phyloP scores from a whole-genome alignment of 2,888 invertebrate species.

The Microctonus hyperodae region DNA sequence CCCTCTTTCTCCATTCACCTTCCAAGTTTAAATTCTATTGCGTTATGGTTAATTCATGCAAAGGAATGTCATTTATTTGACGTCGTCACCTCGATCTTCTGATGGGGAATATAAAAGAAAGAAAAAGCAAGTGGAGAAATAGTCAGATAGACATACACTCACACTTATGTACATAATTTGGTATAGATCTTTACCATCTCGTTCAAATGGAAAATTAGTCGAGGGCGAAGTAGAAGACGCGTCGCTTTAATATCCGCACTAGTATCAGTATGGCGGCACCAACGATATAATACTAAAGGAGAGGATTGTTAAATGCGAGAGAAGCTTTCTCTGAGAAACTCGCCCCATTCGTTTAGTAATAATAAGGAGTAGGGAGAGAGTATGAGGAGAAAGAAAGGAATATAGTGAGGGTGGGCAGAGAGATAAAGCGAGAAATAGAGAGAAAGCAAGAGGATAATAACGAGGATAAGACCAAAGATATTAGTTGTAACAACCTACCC shows the following conservation, averaged over 20 bases:
- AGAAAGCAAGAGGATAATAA: conserved; percentile 48
- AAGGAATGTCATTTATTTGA: conserved; percentile 11
- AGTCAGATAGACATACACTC: background rate
- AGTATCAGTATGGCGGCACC: conserved; percentile 35
- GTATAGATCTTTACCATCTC: conserved; percentile 26
- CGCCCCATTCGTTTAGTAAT: background rate
- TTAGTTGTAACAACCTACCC: conserved; percentile 55
- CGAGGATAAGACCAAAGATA: conserved; percentile 60
- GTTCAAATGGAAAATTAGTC: conserved; percentile 49
- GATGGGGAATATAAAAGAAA: conserved; percentile 20
- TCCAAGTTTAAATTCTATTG: no score
- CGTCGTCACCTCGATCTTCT: conserved; percentile 7
- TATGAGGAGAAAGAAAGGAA: conserved; percentile 30
- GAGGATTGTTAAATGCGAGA: conserved; percentile 37
- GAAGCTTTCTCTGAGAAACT: conserved; percentile 23
- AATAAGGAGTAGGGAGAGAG: background rate
- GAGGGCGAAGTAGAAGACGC: conserved; percentile 48
- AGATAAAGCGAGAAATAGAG: background rate
- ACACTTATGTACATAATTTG: background rate
- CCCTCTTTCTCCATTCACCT: background rate
- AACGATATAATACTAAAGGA: conserved; percentile 33
- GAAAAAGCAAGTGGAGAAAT: background rate
- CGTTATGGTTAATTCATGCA: background rate
- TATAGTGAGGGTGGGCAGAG: conserved; percentile 39
- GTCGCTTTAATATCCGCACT: conserved; percentile 50